phyloP scores from a whole-genome alignment of 2,888 invertebrate genomes.

The Aphrophora alni region DNA sequence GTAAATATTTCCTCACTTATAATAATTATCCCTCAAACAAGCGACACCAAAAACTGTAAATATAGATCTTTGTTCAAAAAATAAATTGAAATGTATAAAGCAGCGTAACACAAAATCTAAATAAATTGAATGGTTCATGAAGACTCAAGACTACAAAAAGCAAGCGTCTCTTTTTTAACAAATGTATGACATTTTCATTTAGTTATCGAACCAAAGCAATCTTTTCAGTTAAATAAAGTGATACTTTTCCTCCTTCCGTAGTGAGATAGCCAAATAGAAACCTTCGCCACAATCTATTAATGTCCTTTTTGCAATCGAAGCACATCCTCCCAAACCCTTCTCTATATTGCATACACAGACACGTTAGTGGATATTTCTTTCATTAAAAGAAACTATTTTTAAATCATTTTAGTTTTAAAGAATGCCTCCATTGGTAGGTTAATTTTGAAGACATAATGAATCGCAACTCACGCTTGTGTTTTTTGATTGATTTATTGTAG shows the following conservation, averaged over 20 bases:
- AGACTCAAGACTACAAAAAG: no score
- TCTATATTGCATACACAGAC: neutral
- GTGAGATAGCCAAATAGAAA: neutral
- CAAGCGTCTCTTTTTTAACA: neutral
- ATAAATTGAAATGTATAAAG: no score
- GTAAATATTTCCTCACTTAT: no score
- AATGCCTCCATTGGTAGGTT: no score
- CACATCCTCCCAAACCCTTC: neutral
- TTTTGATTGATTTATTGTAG: no score
- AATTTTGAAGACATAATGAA: no score
- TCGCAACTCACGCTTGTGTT: no score
- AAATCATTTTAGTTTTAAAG: neutral
- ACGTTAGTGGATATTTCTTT: neutral
- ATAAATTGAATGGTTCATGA: no score
- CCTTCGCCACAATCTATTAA: neutral
- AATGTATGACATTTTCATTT: conserved; percentile 9
- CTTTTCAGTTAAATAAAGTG: neutral
- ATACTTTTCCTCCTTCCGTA: neutral
- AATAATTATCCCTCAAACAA: no score
- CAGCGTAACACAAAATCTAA: no score
- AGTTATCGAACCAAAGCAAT: neutral
- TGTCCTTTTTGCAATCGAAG: neutral
- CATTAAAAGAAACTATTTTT: neutral
- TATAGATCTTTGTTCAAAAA: no score
- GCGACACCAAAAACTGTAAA: no score